Percentiles rank a stretch among this genome's conserved stretches.
Conservation (phyloP, 2,888 invertebrate genomes). For the Amiota mariae region DNA sequence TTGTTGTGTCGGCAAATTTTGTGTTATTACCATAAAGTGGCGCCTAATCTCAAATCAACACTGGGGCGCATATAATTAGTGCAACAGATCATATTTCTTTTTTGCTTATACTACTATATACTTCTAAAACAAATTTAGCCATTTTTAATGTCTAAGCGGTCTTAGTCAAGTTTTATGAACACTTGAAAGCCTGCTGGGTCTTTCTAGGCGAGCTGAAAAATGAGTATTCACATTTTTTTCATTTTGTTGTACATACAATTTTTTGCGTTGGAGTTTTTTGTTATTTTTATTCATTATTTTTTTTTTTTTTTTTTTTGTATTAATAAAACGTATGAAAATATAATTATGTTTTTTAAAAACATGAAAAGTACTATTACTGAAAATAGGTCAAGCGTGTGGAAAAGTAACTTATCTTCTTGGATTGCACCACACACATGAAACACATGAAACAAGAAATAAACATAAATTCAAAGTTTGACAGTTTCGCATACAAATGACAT, state of each 20-base stretch:
- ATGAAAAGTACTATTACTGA: not conserved
- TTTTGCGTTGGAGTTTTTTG: too few species aligned
- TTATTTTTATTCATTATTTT: too few species aligned
- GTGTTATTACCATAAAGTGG: conserved; percentile 28
- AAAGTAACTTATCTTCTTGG: conserved; percentile 3
- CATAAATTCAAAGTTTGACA: conserved; percentile 15
- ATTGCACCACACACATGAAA: not conserved
- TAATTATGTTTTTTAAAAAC: too few species aligned
- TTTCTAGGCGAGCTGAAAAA: not conserved
- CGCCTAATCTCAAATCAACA: conserved; percentile 48
- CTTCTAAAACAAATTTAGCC: not conserved
- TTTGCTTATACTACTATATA: not conserved
- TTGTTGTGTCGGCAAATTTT: not conserved
- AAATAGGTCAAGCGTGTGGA: conserved; percentile 20
- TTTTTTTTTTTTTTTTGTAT: too few species aligned
- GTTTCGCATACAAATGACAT: conserved; percentile 12
- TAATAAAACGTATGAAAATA: too few species aligned
- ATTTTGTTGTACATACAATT: not conserved
- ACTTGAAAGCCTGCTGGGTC: not conserved
- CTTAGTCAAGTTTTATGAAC: not conserved
- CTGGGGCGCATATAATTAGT: conserved; percentile 45
- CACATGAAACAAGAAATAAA: not conserved
- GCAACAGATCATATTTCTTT: not conserved
- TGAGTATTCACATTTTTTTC: not conserved
- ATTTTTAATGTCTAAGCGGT: not conserved